phyloP scores from a whole-genome alignment of 2,888 invertebrate species.

The Pediacus dermestoides region DNA sequence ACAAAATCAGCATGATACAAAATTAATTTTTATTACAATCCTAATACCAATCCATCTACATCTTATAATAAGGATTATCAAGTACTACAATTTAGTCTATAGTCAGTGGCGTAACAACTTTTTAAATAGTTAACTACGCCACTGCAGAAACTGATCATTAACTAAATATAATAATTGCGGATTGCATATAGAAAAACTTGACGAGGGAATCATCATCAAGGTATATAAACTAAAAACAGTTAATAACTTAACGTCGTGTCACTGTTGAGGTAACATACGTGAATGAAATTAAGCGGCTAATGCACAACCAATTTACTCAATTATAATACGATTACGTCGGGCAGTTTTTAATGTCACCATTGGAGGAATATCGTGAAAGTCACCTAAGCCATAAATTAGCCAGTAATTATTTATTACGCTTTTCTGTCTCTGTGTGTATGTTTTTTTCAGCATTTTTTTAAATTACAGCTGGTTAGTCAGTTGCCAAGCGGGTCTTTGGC shows the following conservation, averaged over 20 bases:
- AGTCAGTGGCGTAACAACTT: too few species aligned
- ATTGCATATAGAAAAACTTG: too few species aligned
- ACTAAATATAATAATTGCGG: too few species aligned
- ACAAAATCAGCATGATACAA: constrained; percentile 46
- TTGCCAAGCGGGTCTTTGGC: constrained; percentile 24
- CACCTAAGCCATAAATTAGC: constrained; percentile 28
- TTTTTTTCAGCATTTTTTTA: constrained; percentile 19
- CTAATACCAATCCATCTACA: too few species aligned
- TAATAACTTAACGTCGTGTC: too few species aligned
- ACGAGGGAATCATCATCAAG: too few species aligned
- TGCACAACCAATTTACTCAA: constrained; percentile 1
- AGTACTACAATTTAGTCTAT: too few species aligned
- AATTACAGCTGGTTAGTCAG: constrained; percentile 30
- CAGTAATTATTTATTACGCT: constrained; percentile 36
- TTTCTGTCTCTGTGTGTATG: constrained; percentile 22
- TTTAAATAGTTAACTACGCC: too few species aligned
- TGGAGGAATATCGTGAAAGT: constrained; percentile 18
- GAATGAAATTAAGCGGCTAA: not conserved
- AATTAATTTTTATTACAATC: constrained; percentile 48
- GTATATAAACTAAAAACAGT: too few species aligned
- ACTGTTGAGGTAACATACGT: not conserved
- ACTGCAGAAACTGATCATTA: too few species aligned
- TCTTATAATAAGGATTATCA: too few species aligned
- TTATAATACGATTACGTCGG: constrained; percentile 5
- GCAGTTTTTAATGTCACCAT: constrained; percentile 24